These are phyloP conservation scores for Cephalotes varians DNA, from an alignment of 2,888 invertebrate species.

Conservation along the genomic window DNA sequence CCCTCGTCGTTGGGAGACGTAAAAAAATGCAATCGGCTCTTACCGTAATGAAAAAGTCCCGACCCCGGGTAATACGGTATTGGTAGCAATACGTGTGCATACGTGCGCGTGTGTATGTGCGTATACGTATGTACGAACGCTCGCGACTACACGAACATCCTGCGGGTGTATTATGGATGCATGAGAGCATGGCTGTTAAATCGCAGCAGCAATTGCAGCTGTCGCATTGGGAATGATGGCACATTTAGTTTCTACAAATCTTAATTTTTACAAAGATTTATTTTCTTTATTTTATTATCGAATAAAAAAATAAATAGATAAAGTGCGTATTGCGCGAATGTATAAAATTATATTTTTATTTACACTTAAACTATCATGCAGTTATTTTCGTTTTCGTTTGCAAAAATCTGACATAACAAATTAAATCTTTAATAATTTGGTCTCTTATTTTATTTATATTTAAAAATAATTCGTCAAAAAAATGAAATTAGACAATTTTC, in stretches of 20 bases:
- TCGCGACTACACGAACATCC: not conserved
- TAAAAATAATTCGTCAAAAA: not conserved
- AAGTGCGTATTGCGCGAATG: not conserved
- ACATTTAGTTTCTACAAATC: slow-evolving; percentile 16
- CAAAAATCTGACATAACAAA: not conserved
- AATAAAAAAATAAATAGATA: not conserved
- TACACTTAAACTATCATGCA: not conserved
- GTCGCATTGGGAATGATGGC: slow-evolving; percentile 54
- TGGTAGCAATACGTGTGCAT: slow-evolving; percentile 56
- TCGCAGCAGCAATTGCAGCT: slow-evolving; percentile 63
- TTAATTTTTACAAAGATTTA: slow-evolving; percentile 14
- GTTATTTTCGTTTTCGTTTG: not conserved
- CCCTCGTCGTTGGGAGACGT: slow-evolving; percentile 76
- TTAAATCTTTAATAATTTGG: not conserved
- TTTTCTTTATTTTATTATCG: not conserved
- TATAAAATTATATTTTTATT: not conserved
- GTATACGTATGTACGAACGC: not conserved
- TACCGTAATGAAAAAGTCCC: slow-evolving; percentile 84
- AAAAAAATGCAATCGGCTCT: slow-evolving; percentile 86
- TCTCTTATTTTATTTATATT: not conserved
- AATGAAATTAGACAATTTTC: not conserved
- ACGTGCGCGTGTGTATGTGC: not conserved
- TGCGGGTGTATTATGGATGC: slow-evolving; percentile 30
- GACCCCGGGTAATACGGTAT: slow-evolving; percentile 79
- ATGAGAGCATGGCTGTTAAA: not conserved